phyloP scores from a whole-genome alignment of 2,113 vertebrate species.

The Calyptommatus sinebrachiatus region DNA sequence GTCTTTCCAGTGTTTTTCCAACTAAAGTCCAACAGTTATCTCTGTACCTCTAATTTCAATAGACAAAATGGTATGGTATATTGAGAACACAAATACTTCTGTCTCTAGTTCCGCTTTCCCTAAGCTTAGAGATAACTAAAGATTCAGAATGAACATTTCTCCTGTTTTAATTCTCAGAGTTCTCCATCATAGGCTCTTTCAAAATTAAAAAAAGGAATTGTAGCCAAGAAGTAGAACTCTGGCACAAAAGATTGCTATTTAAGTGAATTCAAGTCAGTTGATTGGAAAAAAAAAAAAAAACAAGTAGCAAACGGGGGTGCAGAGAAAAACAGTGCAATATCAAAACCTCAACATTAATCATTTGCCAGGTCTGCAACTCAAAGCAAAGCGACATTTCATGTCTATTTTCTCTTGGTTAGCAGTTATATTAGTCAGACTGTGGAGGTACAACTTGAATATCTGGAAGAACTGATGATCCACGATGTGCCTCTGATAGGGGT shows the following conservation, averaged over 20 bases:
- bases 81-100: background rate
- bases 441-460: constrained; percentile 46
- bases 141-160: background rate
- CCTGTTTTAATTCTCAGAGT: background rate
- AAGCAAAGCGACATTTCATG: background rate
- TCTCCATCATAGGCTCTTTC: background rate
- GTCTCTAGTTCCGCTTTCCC: background rate
- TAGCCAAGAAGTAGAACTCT: background rate
- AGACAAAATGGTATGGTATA: background rate
- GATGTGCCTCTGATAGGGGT: constrained; percentile 54
- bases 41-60: background rate
- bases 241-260: background rate
- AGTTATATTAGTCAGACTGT: constrained; percentile 41
- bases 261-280: constrained; percentile 1
- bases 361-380: background rate
- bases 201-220: background rate
- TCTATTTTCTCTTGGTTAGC: background rate
- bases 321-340: background rate
- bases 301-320: background rate
- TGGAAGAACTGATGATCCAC: constrained; percentile 47
- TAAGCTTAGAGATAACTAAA: background rate
- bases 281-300: background rate
- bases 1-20: constrained; percentile 6
- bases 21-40: background rate
- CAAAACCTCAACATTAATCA: background rate